Conservation (phyloP, 1,140 invertebrate species). For the Tachypleus tridentatus region DNA sequence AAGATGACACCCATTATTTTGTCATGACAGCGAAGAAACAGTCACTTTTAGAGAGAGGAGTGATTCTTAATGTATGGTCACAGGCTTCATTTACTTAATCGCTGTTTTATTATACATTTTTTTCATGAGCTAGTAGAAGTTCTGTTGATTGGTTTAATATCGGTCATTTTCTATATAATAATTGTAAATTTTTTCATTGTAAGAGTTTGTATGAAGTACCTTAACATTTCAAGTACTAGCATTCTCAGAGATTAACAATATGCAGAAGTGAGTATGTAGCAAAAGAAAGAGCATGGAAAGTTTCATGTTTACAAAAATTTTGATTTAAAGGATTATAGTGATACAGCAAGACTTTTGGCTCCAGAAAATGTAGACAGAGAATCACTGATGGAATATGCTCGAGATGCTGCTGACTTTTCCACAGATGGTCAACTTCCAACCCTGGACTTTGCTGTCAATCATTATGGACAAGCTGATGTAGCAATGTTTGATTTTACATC, state of each 20-base stretch:
- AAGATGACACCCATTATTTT: conserved; percentile 97
- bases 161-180: too few relatives aligned
- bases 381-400: conserved; percentile 78
- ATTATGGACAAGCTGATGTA: conserved; percentile 93
- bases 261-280: too few relatives aligned
- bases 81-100: too few relatives aligned
- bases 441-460: conserved; percentile 93
- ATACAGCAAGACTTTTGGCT: conserved; percentile 73
- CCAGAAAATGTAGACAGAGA: conserved; percentile 83
- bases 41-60: conserved; percentile 79
- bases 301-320: too few relatives aligned
- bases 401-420: conserved; percentile 90
- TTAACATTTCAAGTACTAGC: too few relatives aligned
- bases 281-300: too few relatives aligned
- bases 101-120: too few relatives aligned
- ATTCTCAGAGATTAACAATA: too few relatives aligned
- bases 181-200: too few relatives aligned
- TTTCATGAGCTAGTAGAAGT: too few relatives aligned
- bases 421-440: conserved; percentile 73
- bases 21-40: conserved; percentile 99
- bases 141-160: too few relatives aligned
- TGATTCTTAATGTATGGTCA: conserved; percentile 55
- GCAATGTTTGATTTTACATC: conserved; percentile 99
- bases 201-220: too few relatives aligned
- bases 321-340: conserved; percentile 59